Conservation (phyloP, 1,140 invertebrate genomes). For the Drosophila sturtevanti region DNA sequence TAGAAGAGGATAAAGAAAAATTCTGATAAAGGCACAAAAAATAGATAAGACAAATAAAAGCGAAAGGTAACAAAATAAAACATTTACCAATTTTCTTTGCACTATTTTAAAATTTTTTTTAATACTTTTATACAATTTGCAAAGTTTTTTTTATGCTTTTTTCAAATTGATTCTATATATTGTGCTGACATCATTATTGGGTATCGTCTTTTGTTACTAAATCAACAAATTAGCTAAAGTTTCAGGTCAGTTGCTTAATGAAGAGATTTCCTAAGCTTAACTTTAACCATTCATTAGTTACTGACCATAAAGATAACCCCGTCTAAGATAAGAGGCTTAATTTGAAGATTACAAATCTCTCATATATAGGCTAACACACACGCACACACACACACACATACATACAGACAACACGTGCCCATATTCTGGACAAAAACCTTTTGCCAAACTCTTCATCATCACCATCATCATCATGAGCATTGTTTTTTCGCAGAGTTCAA, state of each 20-base stretch:
- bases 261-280: constrained; percentile 32
- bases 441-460: constrained; percentile 4
- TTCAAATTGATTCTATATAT: too few relatives aligned
- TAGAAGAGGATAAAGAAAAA: too few relatives aligned
- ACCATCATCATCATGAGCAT: neutral
- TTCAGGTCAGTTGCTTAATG: constrained; percentile 27
- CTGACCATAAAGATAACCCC: constrained; percentile 8
- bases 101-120: too few relatives aligned
- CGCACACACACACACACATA: neutral
- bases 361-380: neutral
- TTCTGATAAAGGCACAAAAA: too few relatives aligned
- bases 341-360: constrained; percentile 6
- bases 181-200: neutral
- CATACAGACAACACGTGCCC: neutral
- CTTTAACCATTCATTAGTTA: constrained; percentile 18
- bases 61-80: too few relatives aligned
- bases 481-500: constrained; percentile 37
- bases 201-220: neutral
- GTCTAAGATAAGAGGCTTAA: constrained; percentile 40
- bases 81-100: too few relatives aligned
- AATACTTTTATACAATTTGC: too few relatives aligned
- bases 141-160: too few relatives aligned
- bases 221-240: constrained; percentile 32
- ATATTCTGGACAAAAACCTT: constrained; percentile 25
- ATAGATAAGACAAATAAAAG: too few relatives aligned